These are phyloP conservation scores for Macrosiphum euphorbiae DNA, from an alignment of 2,888 invertebrate species.

Conservation along the genomic window DNA sequence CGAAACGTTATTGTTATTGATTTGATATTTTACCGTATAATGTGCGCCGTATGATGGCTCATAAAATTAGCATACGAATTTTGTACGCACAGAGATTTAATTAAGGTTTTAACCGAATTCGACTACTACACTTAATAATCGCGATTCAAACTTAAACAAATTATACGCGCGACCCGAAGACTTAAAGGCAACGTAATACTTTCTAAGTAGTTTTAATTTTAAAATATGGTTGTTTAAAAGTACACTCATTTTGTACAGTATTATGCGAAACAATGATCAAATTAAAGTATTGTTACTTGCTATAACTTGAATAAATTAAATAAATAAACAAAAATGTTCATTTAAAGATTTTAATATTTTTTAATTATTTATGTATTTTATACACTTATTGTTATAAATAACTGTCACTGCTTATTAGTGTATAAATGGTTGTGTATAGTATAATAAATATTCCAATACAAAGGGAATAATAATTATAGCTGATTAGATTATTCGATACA, in stretches of 20 bases:
- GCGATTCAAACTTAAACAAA: slow-evolving; percentile 32
- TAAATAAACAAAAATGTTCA: background rate
- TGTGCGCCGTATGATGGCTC: background rate
- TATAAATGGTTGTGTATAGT: background rate
- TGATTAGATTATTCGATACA: background rate
- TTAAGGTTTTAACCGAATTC: slow-evolving; percentile 5
- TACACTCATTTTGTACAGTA: background rate
- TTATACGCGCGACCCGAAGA: background rate
- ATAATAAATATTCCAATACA: background rate
- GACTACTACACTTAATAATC: slow-evolving; percentile 34
- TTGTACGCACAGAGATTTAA: slow-evolving; percentile 10
- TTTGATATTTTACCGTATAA: background rate
- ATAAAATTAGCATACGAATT: slow-evolving; percentile 15
- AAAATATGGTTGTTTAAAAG: background rate
- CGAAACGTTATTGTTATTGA: background rate
- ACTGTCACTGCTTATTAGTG: background rate
- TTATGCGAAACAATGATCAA: slow-evolving; percentile 9
- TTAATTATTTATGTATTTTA: background rate
- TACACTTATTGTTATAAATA: background rate
- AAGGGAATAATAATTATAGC: background rate
- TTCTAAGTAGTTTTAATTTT: slow-evolving; percentile 47
- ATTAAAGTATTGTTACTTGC: slow-evolving; percentile 26
- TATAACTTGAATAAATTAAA: slow-evolving; percentile 5
- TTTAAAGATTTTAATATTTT: background rate
- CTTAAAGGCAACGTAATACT: slow-evolving; percentile 35